A percentile compares a stretch with the other conserved stretches of the same genome.
These are phyloP conservation scores for Drosophila nasuta DNA, from an alignment of 1,140 invertebrate species.

Conservation along the genomic window DNA sequence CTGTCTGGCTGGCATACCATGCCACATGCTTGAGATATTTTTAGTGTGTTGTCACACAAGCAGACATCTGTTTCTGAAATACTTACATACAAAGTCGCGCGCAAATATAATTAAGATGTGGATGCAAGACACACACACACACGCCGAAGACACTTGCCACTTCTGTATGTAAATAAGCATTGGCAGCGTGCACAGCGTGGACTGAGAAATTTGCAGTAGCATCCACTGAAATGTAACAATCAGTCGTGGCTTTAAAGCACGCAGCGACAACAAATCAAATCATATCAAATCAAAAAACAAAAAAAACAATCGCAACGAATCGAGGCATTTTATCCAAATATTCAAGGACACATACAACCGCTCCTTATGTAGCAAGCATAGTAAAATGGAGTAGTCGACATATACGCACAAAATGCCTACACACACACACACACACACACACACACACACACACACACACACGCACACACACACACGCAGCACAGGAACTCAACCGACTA, in stretches of 20 bases:
- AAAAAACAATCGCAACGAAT: neutral
- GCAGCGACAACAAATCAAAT: too few relatives aligned
- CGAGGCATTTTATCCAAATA: slow-evolving; percentile 31
- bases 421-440: too few relatives aligned
- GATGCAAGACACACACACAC: slow-evolving; percentile 17
- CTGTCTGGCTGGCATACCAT: slow-evolving; percentile 46
- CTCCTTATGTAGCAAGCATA: slow-evolving; percentile 15
- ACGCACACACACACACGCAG: too few relatives aligned
- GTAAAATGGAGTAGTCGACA: too few relatives aligned
- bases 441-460: too few relatives aligned
- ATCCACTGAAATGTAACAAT: slow-evolving; percentile 41
- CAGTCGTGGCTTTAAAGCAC: slow-evolving; percentile 11
- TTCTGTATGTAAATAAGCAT: slow-evolving; percentile 43
- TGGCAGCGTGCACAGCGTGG: slow-evolving; percentile 3
- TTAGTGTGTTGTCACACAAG: slow-evolving; percentile 63
- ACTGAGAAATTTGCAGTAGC: slow-evolving; percentile 22
- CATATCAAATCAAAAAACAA: too few relatives aligned
- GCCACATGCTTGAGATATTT: slow-evolving; percentile 67
- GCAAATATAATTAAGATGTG: slow-evolving; percentile 58
- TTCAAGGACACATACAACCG: slow-evolving; percentile 35
- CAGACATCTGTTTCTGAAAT: slow-evolving; percentile 64
- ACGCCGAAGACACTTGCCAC: slow-evolving; percentile 8
- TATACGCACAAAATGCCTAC: slow-evolving; percentile 6
- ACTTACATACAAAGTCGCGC: slow-evolving; percentile 49
- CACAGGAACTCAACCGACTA: neutral